Evolutionary conservation across 2,113 vertebrate genomes (phyloP).

Genomic region (Phyllopteryx taeniolatus): DNA sequence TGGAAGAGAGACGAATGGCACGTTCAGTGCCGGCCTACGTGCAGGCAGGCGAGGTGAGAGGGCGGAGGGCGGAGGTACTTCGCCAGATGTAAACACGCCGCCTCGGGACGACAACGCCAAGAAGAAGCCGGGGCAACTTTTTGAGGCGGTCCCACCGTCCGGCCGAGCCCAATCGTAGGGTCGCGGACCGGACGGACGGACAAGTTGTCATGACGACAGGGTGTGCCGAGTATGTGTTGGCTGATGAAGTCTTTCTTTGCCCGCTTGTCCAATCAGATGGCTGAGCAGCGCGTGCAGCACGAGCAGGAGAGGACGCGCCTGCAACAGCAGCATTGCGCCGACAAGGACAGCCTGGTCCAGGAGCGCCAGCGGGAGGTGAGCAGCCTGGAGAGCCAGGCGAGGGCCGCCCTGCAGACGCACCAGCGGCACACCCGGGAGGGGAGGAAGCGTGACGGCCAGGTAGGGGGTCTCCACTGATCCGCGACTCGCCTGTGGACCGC

Average conservation of each 20-base stretch:
- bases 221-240: slow-evolving; percentile 69
- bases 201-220: slow-evolving; percentile 81
- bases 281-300: slow-evolving; percentile 93
- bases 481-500: slow-evolving; percentile 51
- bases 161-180: slow-evolving; percentile 33
- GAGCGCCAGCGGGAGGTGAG: slow-evolving; percentile 87
- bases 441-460: slow-evolving; percentile 89
- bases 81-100: slow-evolving; percentile 80
- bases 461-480: slow-evolving; percentile 76
- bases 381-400: slow-evolving; percentile 84
- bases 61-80: slow-evolving; percentile 36
- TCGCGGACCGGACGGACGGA: slow-evolving; percentile 58
- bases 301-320: slow-evolving; percentile 98
- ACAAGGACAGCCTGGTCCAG: slow-evolving; percentile 92
- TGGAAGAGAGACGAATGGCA: slow-evolving; percentile 72
- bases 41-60: slow-evolving; percentile 52
- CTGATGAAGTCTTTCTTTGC: slow-evolving; percentile 87
- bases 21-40: slow-evolving; percentile 69
- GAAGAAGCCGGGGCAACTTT: slow-evolving; percentile 55
- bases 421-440: slow-evolving; percentile 84
- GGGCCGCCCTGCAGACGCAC: slow-evolving; percentile 85
- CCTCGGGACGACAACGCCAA: slow-evolving; percentile 46
- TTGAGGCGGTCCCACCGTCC: slow-evolving; percentile 66
- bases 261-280: slow-evolving; percentile 98
- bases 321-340: slow-evolving; percentile 89